Evolutionary conservation across 2,113 vertebrate genomes (phyloP).

Genomic region (Muntiacus muntjak): DNA sequence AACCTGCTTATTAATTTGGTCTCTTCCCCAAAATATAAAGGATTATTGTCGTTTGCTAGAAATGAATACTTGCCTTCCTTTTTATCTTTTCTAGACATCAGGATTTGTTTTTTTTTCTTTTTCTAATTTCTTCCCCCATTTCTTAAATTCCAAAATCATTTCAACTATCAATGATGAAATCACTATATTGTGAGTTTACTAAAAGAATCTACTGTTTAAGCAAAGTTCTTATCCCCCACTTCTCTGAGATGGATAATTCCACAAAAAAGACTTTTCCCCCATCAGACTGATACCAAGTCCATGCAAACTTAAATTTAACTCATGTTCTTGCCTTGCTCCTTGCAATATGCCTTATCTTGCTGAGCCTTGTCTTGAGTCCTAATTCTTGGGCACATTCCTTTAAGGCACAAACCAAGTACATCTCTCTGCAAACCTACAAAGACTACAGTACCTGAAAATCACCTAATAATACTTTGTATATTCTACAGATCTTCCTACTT

Average conservation of each 20-base stretch:
- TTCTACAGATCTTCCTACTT: background rate
- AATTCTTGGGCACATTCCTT: background rate
- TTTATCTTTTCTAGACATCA: background rate
- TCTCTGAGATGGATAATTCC: background rate
- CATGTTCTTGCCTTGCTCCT: background rate
- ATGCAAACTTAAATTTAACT: background rate
- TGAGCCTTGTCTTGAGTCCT: background rate
- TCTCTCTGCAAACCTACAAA: background rate
- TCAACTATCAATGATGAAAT: background rate
- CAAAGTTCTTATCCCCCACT: background rate
- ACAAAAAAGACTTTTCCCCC: background rate
- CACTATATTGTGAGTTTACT: background rate
- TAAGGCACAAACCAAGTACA: background rate
- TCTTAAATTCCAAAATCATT: background rate
- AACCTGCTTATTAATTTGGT: background rate
- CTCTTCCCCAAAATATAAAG: background rate
- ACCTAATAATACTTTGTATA: background rate
- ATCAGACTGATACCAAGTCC: background rate
- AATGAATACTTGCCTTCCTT: background rate
- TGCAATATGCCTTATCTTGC: background rate
- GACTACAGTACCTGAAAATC: background rate
- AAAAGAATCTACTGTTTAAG: background rate
- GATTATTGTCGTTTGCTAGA: background rate
- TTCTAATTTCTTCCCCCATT: background rate
- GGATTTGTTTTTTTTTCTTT: background rate